Percentiles rank a stretch among this genome's conserved stretches.
Evolutionary conservation across 2,888 invertebrate species (phyloP).

Genomic region (Dynastes grantii): DNA sequence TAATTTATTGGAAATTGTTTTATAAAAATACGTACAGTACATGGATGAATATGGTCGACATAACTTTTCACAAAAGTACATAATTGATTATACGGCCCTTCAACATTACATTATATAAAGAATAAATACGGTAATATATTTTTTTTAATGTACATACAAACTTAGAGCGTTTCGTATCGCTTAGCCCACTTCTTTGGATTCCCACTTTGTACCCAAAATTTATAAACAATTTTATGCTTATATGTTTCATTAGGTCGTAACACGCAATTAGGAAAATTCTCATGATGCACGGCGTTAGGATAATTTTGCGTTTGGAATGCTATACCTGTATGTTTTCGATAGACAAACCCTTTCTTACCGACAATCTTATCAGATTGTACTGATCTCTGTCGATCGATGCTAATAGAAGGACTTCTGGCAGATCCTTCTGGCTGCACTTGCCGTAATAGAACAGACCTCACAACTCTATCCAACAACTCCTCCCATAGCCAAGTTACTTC

Average conservation of each 20-base stretch:
- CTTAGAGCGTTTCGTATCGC: constrained; percentile 13
- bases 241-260: constrained; percentile 82
- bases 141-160: too few species aligned
- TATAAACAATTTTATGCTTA: constrained; percentile 81
- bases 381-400: neutral
- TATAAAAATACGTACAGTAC: too few species aligned
- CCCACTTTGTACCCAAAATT: constrained; percentile 75
- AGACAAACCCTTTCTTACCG: constrained; percentile 82
- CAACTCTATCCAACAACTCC: constrained; percentile 9
- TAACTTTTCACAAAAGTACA: too few species aligned
- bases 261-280: constrained; percentile 81
- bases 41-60: too few species aligned
- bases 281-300: constrained; percentile 89
- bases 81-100: neutral
- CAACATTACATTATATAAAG: too few species aligned
- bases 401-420: neutral
- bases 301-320: constrained; percentile 93
- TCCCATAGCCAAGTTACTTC: constrained; percentile 25
- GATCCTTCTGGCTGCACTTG: neutral
- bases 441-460: neutral
- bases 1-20: too few species aligned
- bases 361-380: constrained; percentile 11
- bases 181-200: constrained; percentile 46
- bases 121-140: neutral
- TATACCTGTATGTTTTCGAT: constrained; percentile 85